Percentiles rank a stretch among this genome's conserved stretches.
These are phyloP conservation scores for Betta splendens DNA, from an alignment of 2,797 vertebrate species.

Conservation along the genomic window DNA sequence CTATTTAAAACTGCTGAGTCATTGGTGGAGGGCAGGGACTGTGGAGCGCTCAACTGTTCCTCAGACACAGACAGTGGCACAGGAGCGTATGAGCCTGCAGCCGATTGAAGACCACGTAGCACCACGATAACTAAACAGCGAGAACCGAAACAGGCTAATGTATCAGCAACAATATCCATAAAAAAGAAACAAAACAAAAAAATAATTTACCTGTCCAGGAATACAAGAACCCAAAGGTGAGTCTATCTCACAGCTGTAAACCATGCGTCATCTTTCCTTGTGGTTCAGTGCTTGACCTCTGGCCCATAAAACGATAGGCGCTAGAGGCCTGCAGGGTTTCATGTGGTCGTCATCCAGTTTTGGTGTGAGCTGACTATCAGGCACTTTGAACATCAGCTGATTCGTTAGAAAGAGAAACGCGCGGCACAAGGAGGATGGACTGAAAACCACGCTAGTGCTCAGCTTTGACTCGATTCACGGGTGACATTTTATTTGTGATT, in stretches of 20 bases:
- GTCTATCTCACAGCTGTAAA: constrained; percentile 49
- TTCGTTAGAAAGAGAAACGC: constrained; percentile 30
- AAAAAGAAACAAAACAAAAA: constrained; percentile 51
- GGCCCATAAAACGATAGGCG: constrained; percentile 56
- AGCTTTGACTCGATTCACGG: background rate
- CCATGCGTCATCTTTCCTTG: constrained; percentile 29
- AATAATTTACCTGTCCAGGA: constrained; percentile 66
- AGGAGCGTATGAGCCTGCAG: constrained; percentile 22
- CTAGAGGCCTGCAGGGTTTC: constrained; percentile 47
- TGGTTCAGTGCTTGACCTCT: constrained; percentile 53
- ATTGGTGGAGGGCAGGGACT: constrained; percentile 31
- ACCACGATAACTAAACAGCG: constrained; percentile 60
- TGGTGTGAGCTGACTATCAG: constrained; percentile 70
- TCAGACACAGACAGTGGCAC: constrained; percentile 20
- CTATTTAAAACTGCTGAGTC: constrained; percentile 71
- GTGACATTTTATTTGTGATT: background rate
- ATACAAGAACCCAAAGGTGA: constrained; percentile 63
- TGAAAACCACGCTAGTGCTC: constrained; percentile 6
- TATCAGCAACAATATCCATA: constrained; percentile 45
- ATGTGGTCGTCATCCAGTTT: constrained; percentile 58
- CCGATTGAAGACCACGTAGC: constrained; percentile 55
- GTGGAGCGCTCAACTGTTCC: constrained; percentile 29
- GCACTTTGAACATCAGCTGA: constrained; percentile 67
- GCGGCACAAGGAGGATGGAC: constrained; percentile 17
- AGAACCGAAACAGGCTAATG: constrained; percentile 34